Conservation (phyloP, 2,888 invertebrate species). For the Sepioteuthis lessoniana region DNA sequence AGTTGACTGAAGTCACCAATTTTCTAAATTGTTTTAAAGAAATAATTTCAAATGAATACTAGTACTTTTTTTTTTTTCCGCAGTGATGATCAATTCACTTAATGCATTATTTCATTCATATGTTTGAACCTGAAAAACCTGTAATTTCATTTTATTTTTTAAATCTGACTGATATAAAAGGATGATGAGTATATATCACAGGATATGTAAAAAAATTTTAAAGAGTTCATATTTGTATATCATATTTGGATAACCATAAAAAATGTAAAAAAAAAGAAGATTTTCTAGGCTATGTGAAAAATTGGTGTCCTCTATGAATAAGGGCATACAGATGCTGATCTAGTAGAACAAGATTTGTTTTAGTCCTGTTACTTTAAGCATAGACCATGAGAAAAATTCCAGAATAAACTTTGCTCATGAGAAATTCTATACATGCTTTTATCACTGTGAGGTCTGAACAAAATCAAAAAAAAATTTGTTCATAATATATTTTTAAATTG, state of each 20-base stretch:
- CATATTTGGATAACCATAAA: neutral
- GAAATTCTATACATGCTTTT: neutral
- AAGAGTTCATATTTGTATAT: neutral
- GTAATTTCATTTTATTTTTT: neutral
- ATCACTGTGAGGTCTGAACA: neutral
- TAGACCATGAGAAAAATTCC: constrained; percentile 20
- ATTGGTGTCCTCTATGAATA: neutral
- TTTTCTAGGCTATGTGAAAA: neutral
- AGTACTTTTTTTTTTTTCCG: too few relatives aligned
- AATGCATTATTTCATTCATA: neutral
- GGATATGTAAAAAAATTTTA: neutral
- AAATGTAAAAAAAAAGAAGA: neutral
- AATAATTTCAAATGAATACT: too few relatives aligned
- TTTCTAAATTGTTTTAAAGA: too few relatives aligned
- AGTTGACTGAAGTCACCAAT: too few relatives aligned
- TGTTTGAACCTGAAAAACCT: neutral
- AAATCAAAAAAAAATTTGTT: neutral
- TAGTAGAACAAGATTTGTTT: neutral
- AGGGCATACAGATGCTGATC: neutral
- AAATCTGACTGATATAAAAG: neutral
- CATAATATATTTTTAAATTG: neutral
- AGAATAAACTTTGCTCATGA: constrained; percentile 1
- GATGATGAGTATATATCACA: neutral
- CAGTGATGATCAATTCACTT: neutral
- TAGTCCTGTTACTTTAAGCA: neutral